Evolutionary conservation across 2,797 vertebrate genomes (phyloP).

Genomic region (Coilia nasus): DNA sequence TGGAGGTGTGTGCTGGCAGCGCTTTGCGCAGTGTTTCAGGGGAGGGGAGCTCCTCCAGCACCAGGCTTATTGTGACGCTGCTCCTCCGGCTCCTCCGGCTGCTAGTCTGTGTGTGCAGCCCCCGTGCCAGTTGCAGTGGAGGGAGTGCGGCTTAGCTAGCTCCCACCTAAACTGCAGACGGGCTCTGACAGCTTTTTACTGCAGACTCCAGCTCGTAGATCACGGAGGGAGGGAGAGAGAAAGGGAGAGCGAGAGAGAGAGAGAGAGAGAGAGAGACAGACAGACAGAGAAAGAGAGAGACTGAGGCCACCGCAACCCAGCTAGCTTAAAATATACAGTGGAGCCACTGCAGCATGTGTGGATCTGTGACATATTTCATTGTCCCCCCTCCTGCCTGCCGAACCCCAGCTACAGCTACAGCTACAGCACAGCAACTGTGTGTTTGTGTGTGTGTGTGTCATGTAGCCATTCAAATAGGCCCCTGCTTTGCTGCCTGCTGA

Average conservation of each 20-base stretch:
- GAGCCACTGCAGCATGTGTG: constrained; percentile 56
- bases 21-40: constrained; percentile 17
- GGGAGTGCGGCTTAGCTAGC: not conserved
- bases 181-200: constrained; percentile 24
- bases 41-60: constrained; percentile 1
- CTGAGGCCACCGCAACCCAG: constrained; percentile 16
- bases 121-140: not conserved
- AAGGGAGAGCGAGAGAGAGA: not conserved
- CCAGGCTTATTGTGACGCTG: constrained; percentile 15
- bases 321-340: constrained; percentile 26
- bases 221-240: not conserved
- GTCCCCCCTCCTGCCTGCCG: not conserved
- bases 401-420: not conserved
- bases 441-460: constrained; percentile 2
- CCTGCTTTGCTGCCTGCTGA: not conserved
- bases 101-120: not conserved
- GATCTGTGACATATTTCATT: constrained; percentile 20
- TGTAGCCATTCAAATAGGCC: not conserved
- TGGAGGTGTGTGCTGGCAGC: constrained; percentile 9
- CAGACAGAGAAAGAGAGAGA: not conserved
- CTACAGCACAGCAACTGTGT: not conserved
- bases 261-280: not conserved
- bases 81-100: not conserved
- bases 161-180: constrained; percentile 23
- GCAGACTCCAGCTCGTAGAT: constrained; percentile 5